Base-by-base conservation (phyloP, 2,888 invertebrate species). In the Cataglyphis albicans region DNA sequence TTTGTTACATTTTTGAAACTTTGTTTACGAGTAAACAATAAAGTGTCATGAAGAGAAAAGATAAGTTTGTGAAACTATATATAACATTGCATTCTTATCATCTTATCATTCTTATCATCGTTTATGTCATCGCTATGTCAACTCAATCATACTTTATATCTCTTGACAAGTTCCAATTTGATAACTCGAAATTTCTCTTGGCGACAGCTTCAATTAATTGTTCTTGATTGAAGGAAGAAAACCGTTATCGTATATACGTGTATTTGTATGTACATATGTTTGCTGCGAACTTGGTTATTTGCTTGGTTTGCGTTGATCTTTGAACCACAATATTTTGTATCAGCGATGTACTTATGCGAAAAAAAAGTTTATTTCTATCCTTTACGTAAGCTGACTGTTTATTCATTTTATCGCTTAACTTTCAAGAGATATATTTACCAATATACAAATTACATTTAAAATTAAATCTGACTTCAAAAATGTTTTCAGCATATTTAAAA, bases 241-340 rank as follows among this genome's bases (percentile, higher is more conserved):
- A 18, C 1, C 7, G n/a, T 48, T 32, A 61, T 75, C 15, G 18
- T 21, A 29, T 5, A 41, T 21, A 61, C 29, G 5, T 68, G 2
- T 15, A 18, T 59, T 15, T 25, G 21, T 35, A 18, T n/a, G 18
- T 52, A 9, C 32, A 68, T 32, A 52, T 38, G 29, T 41, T 72
- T 29, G 9, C 65, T 38, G 2, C 12, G 3, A 12, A 52, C 25
- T 65, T 65, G 65, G 38, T 65, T 64, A 32, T 44, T 64, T 48
- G 5, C 2, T 67, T 55, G 25, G 29, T 41, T 48, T 72, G 10
- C 32, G 4, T 55, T 55, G 6, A 65, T 55, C 21, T 52, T 6
- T 3, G 3, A 38, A 3, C 38, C 6, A 55, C 38, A 76, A 76
- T 67, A 76, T 67, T 76, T 67, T 38, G 4, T 25, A 38, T 67